Percentiles rank a stretch among this genome's conserved stretches.
phyloP scores from a whole-genome alignment of 1,140 invertebrate genomes.

The Anadara kagoshimensis region DNA sequence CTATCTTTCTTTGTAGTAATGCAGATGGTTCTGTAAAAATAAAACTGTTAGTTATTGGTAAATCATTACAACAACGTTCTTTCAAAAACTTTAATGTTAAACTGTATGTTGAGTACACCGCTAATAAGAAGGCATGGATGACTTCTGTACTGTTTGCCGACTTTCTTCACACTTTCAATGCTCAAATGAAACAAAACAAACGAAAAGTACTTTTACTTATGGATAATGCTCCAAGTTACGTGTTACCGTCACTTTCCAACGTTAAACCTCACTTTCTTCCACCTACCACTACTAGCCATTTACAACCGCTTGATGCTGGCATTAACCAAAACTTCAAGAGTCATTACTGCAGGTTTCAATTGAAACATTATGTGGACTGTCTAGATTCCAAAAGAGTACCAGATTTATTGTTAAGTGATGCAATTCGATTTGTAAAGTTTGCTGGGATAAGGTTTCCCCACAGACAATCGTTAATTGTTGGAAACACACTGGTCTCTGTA shows the following conservation, averaged over 20 bases:
- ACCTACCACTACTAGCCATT: neutral
- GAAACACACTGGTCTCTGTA: no score
- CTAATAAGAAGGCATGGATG: conserved; percentile 12
- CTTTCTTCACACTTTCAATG: neutral
- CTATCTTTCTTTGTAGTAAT: neutral
- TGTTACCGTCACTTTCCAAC: neutral
- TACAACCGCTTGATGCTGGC: conserved; percentile 14
- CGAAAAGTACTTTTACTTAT: neutral
- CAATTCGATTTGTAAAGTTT: no score
- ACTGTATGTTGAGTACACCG: neutral
- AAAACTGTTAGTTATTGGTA: conserved; percentile 13
- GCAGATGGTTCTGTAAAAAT: conserved; percentile 2
- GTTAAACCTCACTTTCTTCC: neutral
- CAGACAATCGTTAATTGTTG: no score
- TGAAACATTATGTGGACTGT: no score
- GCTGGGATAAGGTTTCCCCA: no score
- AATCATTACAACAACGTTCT: neutral
- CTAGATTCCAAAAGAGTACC: no score
- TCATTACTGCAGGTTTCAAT: no score
- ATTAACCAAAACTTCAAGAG: no score
- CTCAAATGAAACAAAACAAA: neutral
- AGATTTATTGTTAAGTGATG: no score
- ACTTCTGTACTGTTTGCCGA: neutral
- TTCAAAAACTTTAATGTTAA: conserved; percentile 11
- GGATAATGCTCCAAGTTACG: neutral